phyloP scores from a whole-genome alignment of 92 coral and sea anemone species.

The Pocillopora grandis region DNA sequence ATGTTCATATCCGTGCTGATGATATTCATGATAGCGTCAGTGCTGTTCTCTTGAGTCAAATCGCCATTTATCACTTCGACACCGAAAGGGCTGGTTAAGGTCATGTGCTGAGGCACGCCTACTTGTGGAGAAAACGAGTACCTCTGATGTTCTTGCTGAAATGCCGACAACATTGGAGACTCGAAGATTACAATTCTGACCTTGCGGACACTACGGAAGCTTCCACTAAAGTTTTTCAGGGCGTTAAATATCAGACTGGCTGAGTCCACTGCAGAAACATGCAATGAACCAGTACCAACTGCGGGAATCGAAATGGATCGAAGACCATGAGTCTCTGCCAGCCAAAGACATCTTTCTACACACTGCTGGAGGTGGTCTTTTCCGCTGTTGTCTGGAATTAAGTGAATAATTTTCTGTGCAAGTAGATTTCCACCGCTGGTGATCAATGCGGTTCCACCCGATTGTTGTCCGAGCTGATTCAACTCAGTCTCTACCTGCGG shows the following conservation, averaged over 20 bases:
- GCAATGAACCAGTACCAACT: conserved; percentile 63
- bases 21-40: conserved; percentile 47
- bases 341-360: conserved; percentile 50
- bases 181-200: conserved; percentile 66
- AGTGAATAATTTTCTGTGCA: conserved; percentile 43
- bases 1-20: conserved; percentile 52
- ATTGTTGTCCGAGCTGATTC: conserved; percentile 45
- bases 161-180: conserved; percentile 43
- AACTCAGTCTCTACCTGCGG: conserved; percentile 55
- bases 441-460: conserved; percentile 57
- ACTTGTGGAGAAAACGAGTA: background rate
- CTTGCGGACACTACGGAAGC: conserved; percentile 34
- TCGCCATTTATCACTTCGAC: conserved; percentile 43
- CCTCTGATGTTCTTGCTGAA: conserved; percentile 47
- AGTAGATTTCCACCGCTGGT: conserved; percentile 58
- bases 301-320: conserved; percentile 63
- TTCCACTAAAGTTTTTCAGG: conserved; percentile 32
- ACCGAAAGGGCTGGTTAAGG: background rate
- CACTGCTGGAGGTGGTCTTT: conserved; percentile 38
- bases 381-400: conserved; percentile 29
- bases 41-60: conserved; percentile 30
- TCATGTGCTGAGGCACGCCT: too few species aligned
- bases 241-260: conserved; percentile 65
- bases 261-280: conserved; percentile 42
- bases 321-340: conserved; percentile 53